These are phyloP conservation scores for Thera britannica DNA, from an alignment of 2,888 invertebrate genomes.

Conservation along the genomic window DNA sequence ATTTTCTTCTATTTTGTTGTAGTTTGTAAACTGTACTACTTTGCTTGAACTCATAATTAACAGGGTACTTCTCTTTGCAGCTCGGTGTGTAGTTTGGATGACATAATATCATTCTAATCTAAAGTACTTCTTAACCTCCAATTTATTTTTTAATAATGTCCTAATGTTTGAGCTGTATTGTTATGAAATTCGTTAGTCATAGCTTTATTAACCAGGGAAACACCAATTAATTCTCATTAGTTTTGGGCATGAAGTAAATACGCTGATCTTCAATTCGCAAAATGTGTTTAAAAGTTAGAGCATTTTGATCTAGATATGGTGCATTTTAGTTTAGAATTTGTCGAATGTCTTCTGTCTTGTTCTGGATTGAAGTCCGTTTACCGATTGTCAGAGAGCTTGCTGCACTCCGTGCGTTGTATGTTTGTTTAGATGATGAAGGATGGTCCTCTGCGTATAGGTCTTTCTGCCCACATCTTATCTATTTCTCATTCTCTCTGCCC, in stretches of 20 bases:
- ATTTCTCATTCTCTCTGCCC: conserved; percentile 76
- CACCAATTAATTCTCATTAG: conserved; percentile 73
- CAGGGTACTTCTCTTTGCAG: conserved; percentile 34
- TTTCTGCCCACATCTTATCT: conserved; percentile 71
- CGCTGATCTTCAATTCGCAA: conserved; percentile 70
- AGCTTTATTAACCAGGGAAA: conserved; percentile 82
- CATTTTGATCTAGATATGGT: conserved; percentile 70
- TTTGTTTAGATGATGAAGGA: conserved; percentile 51
- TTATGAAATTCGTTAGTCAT: conserved; percentile 71
- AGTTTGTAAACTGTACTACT: conserved; percentile 35
- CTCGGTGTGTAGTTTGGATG: conserved; percentile 76
- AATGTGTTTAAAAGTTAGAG: conserved; percentile 48
- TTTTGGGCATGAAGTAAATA: conserved; percentile 81
- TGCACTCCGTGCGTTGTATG: conserved; percentile 58
- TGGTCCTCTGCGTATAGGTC: conserved; percentile 55
- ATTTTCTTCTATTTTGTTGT: conserved; percentile 9
- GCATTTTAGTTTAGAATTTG: conserved; percentile 82
- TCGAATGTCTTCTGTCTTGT: conserved; percentile 71
- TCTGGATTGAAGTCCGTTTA: conserved; percentile 53
- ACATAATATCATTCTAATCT: conserved; percentile 58
- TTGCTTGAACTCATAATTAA: conserved; percentile 34
- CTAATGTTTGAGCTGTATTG: conserved; percentile 34
- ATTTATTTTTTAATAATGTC: conserved; percentile 29
- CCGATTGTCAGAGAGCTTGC: conserved; percentile 57
- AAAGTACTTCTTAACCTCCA: conserved; percentile 45